Conservation (phyloP, 2,888 invertebrate species). For the Drosophila putrida region DNA sequence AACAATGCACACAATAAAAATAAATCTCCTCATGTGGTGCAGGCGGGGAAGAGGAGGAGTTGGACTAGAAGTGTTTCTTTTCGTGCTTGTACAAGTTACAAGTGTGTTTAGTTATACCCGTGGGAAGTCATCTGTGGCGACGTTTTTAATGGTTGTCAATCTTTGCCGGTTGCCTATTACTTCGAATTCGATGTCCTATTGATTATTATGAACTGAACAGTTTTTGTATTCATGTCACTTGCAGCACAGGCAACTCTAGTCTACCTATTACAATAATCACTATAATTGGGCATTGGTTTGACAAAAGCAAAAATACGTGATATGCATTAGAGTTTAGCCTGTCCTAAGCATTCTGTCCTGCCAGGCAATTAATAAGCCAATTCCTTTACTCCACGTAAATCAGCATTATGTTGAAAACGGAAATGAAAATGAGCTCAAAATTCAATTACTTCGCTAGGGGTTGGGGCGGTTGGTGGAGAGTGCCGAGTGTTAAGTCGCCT, state of each 20-base stretch:
- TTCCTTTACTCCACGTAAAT: constrained; percentile 64
- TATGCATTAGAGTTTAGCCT: constrained; percentile 58
- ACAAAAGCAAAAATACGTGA: constrained; percentile 67
- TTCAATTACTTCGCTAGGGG: constrained; percentile 64
- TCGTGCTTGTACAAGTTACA: constrained; percentile 33
- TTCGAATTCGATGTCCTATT: constrained; percentile 40
- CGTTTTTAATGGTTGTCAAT: constrained; percentile 56
- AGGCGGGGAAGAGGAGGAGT: constrained; percentile 1
- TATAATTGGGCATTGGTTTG: constrained; percentile 75
- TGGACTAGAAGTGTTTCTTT: constrained; percentile 8
- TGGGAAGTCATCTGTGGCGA: constrained; percentile 68
- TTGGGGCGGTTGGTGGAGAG: no score
- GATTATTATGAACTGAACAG: constrained; percentile 45
- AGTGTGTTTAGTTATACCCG: constrained; percentile 75
- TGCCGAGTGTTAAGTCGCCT: neutral
- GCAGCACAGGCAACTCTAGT: constrained; percentile 47
- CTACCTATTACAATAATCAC: constrained; percentile 71
- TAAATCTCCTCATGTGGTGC: constrained; percentile 63
- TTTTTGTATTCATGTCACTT: constrained; percentile 76
- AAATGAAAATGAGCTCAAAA: constrained; percentile 78
- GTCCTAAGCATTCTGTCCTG: neutral
- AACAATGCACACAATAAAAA: constrained; percentile 80
- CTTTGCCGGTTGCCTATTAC: constrained; percentile 53
- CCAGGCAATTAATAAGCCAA: constrained; percentile 71
- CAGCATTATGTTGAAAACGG: constrained; percentile 70